Percentiles rank a stretch among this genome's conserved stretches.
phyloP scores from a whole-genome alignment of 2,797 vertebrate species.

The Clarias laeviceps region DNA sequence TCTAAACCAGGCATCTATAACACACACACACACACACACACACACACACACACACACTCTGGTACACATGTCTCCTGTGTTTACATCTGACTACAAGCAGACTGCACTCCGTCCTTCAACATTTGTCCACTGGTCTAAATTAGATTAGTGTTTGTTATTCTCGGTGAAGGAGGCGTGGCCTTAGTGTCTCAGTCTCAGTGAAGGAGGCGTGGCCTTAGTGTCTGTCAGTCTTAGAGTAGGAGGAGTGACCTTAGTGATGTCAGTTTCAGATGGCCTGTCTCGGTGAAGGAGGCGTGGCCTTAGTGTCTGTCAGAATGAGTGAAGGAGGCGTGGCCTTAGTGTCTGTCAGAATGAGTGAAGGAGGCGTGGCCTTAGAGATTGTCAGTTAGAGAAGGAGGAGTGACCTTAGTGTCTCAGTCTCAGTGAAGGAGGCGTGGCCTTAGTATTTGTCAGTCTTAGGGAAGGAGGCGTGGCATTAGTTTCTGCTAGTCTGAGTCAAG shows the following conservation, averaged over 20 bases:
- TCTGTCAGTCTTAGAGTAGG: neutral
- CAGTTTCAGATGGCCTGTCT: neutral
- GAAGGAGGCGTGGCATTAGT: neutral
- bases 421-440: neutral
- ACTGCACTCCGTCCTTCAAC: neutral
- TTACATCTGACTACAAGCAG: neutral
- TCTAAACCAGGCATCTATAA: neutral
- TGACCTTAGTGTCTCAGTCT: neutral
- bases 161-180: neutral
- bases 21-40: constrained; percentile 11
- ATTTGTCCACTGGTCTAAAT: neutral
- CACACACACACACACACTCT: constrained; percentile 1
- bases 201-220: neutral
- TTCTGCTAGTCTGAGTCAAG: too few relatives aligned
- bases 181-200: neutral
- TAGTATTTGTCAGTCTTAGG: neutral
- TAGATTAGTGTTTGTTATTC: neutral
- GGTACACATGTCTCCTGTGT: neutral
- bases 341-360: neutral
- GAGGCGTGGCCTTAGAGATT: neutral
- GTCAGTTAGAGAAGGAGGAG: neutral
- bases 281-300: too few relatives aligned
- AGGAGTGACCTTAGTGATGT: neutral
- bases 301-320: too few relatives aligned
- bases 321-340: neutral